A percentile compares a stretch with the other conserved stretches of the same genome.
These are phyloP conservation scores for Heliconius hewitsoni DNA, from an alignment of 1,140 invertebrate genomes.

Conservation along the genomic window DNA sequence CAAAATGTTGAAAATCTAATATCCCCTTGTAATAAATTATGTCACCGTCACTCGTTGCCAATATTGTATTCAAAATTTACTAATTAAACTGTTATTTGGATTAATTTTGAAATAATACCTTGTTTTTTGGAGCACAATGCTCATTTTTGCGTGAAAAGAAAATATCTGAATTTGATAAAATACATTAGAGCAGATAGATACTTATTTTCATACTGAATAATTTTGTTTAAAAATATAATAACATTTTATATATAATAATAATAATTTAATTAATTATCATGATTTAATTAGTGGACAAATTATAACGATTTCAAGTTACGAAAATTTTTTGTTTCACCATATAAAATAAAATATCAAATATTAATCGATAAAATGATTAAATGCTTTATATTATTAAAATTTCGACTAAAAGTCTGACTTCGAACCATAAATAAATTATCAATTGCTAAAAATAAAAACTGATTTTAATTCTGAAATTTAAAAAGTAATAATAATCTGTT, in stretches of 20 bases:
- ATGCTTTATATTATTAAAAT: too few species aligned
- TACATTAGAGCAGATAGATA: background rate
- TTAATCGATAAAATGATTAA: too few species aligned
- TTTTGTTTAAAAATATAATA: background rate
- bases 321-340: too few species aligned
- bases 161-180: background rate
- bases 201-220: background rate
- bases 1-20: constrained; percentile 18
- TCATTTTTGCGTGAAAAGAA: background rate
- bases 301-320: too few species aligned
- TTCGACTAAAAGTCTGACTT: too few species aligned
- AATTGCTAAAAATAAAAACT: background rate
- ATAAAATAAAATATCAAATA: too few species aligned
- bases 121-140: background rate
- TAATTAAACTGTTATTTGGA: constrained; percentile 15
- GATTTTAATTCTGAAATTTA: background rate
- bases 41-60: constrained; percentile 20
- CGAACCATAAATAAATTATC: too few species aligned
- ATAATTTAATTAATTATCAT: too few species aligned
- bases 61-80: constrained; percentile 19
- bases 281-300: too few species aligned
- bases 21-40: constrained; percentile 19
- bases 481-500: background rate
- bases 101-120: background rate
- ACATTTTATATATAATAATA: too few species aligned